phyloP scores from a whole-genome alignment of 2,797 vertebrate species.

The Tapirus indicus region DNA sequence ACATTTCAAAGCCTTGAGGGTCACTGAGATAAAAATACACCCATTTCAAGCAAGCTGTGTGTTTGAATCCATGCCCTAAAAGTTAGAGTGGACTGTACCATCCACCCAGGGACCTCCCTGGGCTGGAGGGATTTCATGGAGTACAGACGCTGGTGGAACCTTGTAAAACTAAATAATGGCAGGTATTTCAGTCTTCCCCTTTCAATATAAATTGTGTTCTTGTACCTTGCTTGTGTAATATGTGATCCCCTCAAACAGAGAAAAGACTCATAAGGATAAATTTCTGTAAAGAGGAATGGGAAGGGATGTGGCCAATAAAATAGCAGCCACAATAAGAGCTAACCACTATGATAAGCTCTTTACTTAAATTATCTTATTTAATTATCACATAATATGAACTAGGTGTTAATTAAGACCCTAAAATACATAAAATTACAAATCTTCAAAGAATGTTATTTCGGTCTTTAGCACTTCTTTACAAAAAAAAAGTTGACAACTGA shows the following conservation, averaged over 20 bases:
- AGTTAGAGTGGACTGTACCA: background rate
- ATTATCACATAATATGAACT: background rate
- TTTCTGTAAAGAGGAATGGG: background rate
- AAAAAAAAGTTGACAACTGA: background rate
- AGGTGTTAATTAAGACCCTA: background rate
- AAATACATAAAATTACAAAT: background rate
- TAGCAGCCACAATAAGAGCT: background rate
- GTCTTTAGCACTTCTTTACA: background rate
- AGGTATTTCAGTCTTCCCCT: slow-evolving; percentile 54
- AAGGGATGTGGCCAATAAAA: background rate
- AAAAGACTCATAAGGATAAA: background rate
- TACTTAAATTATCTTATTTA: background rate
- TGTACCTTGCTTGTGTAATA: background rate
- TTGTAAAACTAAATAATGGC: slow-evolving; percentile 14
- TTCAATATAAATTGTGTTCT: background rate
- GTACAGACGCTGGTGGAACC: background rate
- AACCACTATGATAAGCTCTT: background rate
- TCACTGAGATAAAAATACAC: background rate
- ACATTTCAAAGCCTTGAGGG: slow-evolving; percentile 31
- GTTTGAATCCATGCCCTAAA: background rate
- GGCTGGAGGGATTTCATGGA: background rate
- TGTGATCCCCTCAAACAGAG: background rate
- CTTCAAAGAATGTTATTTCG: background rate
- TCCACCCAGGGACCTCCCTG: background rate
- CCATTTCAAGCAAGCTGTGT: background rate